phyloP scores from a whole-genome alignment of 2,797 vertebrate genomes.

The Phaenicophaeus curvirostris region DNA sequence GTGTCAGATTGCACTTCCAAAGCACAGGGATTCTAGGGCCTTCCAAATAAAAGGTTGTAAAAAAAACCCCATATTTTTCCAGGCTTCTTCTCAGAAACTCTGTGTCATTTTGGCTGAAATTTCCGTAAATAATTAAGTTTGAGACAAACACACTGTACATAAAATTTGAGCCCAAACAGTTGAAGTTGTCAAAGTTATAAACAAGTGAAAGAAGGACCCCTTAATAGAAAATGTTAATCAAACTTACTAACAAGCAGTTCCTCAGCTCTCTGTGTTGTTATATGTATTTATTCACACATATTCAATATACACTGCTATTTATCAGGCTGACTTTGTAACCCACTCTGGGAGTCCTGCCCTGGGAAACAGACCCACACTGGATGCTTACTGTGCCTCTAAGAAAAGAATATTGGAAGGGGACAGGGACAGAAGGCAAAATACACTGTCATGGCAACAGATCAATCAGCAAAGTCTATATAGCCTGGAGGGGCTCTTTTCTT shows the following conservation, averaged over 20 bases:
- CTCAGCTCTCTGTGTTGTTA: background rate
- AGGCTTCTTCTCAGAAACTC: slow-evolving; percentile 46
- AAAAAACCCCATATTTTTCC: slow-evolving; percentile 40
- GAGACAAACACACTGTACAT: background rate
- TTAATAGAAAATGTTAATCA: background rate
- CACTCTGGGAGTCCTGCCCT: accelerated
- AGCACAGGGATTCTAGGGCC: slow-evolving; percentile 40
- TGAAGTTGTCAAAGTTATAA: background rate
- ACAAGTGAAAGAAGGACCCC: background rate
- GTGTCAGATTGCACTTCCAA: slow-evolving; percentile 28
- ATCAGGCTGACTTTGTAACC: background rate
- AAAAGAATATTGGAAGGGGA: slow-evolving; percentile 23
- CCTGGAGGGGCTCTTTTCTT: background rate
- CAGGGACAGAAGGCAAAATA: background rate
- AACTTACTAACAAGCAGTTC: background rate
- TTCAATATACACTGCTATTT: background rate
- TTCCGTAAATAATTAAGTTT: background rate
- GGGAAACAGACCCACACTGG: background rate
- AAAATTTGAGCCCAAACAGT: background rate
- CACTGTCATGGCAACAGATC: background rate
- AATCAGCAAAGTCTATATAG: background rate
- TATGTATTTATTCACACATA: background rate
- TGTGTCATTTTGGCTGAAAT: slow-evolving; percentile 44
- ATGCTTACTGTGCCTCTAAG: background rate
- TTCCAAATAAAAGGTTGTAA: slow-evolving; percentile 52